Evolutionary conservation across 2,797 vertebrate species (phyloP).

Genomic region (Cossypha heuglini): DNA sequence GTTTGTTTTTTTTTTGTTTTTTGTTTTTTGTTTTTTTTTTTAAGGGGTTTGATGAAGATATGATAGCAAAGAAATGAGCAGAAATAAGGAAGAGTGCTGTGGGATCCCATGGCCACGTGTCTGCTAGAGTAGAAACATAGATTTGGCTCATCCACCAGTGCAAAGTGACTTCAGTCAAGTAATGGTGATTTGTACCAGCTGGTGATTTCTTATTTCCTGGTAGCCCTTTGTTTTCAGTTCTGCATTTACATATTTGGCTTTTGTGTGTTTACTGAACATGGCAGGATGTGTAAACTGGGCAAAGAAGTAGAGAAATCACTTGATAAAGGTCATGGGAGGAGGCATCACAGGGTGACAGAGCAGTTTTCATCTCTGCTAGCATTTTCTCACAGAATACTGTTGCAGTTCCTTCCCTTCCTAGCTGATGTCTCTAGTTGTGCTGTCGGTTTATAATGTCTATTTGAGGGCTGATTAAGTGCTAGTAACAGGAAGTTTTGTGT

Average conservation of each 20-base stretch:
- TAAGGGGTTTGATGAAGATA: neutral
- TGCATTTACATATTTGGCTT: neutral
- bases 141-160: neutral
- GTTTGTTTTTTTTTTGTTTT: neutral
- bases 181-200: neutral
- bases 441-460: neutral
- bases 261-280: neutral
- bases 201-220: neutral
- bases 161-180: neutral
- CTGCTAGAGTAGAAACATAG: neutral
- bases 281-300: neutral
- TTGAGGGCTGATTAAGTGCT: constrained; percentile 4
- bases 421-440: neutral
- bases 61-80: neutral
- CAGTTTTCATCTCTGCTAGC: neutral
- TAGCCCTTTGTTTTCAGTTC: neutral
- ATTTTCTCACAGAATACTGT: neutral
- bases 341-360: neutral
- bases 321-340: neutral
- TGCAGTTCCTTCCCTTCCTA: neutral
- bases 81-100: neutral
- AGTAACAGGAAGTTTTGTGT: neutral
- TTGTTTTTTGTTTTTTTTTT: neutral
- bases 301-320: neutral
- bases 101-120: neutral